A percentile compares a stretch with the other conserved stretches of the same genome.
These are phyloP conservation scores for Synergus laeviventris DNA, from an alignment of 2,888 invertebrate genomes.

Conservation along the genomic window DNA sequence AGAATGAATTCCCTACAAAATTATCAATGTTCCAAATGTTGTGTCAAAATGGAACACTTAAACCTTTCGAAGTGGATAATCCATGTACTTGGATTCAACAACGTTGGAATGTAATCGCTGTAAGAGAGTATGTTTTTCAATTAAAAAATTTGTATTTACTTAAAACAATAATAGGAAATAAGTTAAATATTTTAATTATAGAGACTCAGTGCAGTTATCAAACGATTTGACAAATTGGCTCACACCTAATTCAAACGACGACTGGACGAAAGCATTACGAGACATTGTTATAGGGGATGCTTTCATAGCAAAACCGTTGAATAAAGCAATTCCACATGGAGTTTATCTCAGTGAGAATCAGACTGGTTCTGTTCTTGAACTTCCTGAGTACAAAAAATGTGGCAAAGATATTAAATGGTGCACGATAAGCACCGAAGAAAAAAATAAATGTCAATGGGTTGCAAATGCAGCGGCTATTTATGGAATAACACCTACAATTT, in stretches of 20 bases:
- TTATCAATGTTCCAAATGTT: slow-evolving; percentile 65
- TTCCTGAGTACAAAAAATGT: slow-evolving; percentile 56
- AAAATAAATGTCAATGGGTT: slow-evolving; percentile 81
- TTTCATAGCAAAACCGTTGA: slow-evolving; percentile 20
- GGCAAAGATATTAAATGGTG: slow-evolving; percentile 79
- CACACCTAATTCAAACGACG: slow-evolving; percentile 62
- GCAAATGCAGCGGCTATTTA: slow-evolving; percentile 78
- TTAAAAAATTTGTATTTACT: not conserved
- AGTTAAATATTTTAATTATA: not conserved
- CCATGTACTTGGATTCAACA: slow-evolving; percentile 82
- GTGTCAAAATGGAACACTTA: slow-evolving; percentile 71
- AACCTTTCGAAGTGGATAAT: slow-evolving; percentile 55
- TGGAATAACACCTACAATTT: slow-evolving; percentile 80
- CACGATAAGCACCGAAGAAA: slow-evolving; percentile 78
- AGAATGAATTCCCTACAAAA: slow-evolving; percentile 51
- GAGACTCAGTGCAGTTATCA: slow-evolving; percentile 29
- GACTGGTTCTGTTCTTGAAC: slow-evolving; percentile 19
- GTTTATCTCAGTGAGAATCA: slow-evolving; percentile 52
- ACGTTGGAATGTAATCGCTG: slow-evolving; percentile 80
- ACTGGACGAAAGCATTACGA: slow-evolving; percentile 55
- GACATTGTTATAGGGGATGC: slow-evolving; percentile 50
- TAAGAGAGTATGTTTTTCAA: slow-evolving; percentile 76
- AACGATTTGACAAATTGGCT: slow-evolving; percentile 74
- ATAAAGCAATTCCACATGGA: slow-evolving; percentile 41
- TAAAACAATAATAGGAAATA: not conserved